Evolutionary conservation across 2,797 vertebrate genomes (phyloP).

Genomic region (Ceryle rudis): DNA sequence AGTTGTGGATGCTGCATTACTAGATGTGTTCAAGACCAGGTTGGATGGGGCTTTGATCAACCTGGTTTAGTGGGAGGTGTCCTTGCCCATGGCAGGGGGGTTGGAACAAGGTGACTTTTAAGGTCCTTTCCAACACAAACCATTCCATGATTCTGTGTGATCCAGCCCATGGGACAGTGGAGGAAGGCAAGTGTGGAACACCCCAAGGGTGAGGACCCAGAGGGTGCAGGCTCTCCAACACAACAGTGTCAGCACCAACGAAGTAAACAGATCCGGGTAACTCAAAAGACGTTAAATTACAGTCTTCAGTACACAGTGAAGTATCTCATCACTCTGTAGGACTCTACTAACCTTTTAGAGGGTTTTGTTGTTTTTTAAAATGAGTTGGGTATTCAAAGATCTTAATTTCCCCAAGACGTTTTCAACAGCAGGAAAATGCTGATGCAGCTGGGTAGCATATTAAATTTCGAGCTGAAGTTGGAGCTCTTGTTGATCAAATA

Average conservation of each 20-base stretch:
- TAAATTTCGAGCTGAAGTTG: background rate
- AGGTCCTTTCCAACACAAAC: too few relatives aligned
- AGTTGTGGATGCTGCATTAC: too few relatives aligned
- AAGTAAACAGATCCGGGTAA: background rate
- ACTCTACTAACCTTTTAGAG: background rate
- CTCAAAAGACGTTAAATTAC: background rate
- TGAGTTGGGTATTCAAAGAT: background rate
- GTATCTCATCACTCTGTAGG: background rate
- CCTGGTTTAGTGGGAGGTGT: too few relatives aligned
- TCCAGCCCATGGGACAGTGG: background rate
- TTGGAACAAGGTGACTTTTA: too few relatives aligned
- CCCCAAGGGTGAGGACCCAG: background rate
- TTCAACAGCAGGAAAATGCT: background rate
- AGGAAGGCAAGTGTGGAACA: background rate
- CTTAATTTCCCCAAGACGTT: background rate
- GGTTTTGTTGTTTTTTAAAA: background rate
- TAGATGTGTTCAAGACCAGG: too few relatives aligned
- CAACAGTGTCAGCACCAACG: background rate
- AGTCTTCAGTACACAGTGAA: background rate
- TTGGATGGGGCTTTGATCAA: too few relatives aligned
- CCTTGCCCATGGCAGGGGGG: too few relatives aligned
- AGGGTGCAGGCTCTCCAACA: background rate
- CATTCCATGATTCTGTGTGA: too few relatives aligned
- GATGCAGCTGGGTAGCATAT: background rate
- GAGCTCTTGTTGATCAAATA: background rate